Evolutionary conservation across 2,888 invertebrate genomes (phyloP), one percentile per base, ranked within the genome.

Genomic region (Argyresthia albistria): DNA sequence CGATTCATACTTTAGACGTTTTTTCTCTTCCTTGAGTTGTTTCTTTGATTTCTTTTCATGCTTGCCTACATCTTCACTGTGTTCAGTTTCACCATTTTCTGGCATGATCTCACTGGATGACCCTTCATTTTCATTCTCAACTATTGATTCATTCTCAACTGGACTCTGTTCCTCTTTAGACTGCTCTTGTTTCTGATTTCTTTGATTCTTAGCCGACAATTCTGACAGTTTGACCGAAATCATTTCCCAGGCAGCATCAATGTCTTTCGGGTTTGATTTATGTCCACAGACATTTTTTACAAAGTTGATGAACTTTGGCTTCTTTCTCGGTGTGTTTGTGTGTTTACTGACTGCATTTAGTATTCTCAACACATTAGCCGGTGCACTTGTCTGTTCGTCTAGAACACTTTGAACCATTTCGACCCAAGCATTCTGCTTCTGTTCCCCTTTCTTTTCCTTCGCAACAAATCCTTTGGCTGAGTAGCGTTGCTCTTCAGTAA

Each of bases 401-500:
- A 93, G 73, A 6, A 93, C 91, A 16, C 89, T 86, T 55, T 91
- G 90, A 11, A 95, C 89, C 73, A 91, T 89, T 67, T 93, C 91
- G 12, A 93, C 87, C 97, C 97, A 97, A 50, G 90, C 90, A 65
- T 92, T 93, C 73, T 97, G 97, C 69, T 97, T 97, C 58, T 89
- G 90, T 69, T 95, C 95, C 8, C 96, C 96, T 77, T 96, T 96
- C 68, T 95, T 95, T 53, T 91, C 90, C 67, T 93, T 93, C 4
- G 92, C 88, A 16, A 91, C 89, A 69, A 92, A 95, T 45, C 93
- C 92, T 76, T 94, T 95, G 0, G 93, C 96, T 8, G 95, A 93
- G 71, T 98, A 98, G 61, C 97, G 93, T 74, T 97, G 93, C 35
- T 93, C 93, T 82, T 98, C 93, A 0, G 93, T 91, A 50, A 97